phyloP scores from a whole-genome alignment of 37 sponge, comb jelly and placozoan species.

The Crambe crambe region DNA sequence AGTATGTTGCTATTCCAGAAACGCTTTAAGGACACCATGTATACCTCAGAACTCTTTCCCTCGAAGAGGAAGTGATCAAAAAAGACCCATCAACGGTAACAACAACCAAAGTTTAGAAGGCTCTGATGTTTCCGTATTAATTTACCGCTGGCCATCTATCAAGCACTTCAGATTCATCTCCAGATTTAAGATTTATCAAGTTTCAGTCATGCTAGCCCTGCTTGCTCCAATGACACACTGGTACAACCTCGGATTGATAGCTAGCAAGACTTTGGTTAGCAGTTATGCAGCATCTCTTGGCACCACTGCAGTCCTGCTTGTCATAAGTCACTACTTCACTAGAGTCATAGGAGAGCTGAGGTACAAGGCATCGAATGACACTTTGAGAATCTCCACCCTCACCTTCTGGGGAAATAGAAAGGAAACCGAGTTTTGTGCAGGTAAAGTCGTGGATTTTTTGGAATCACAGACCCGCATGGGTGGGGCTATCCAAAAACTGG shows the following conservation, averaged over 20 bases:
- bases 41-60: no score
- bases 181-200: constrained; percentile 72
- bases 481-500: constrained; percentile 25
- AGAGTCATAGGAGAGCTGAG: constrained; percentile 63
- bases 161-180: constrained; percentile 61
- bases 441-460: constrained; percentile 33
- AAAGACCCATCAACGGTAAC: no score
- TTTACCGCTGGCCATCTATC: constrained; percentile 77
- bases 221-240: constrained; percentile 50
- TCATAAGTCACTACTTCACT: constrained; percentile 55
- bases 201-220: constrained; percentile 23
- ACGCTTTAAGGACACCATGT: no score
- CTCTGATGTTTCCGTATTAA: neutral
- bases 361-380: neutral
- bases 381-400: constrained; percentile 59
- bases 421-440: neutral
- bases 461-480: constrained; percentile 25
- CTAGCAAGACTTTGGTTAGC: constrained; percentile 14
- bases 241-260: constrained; percentile 33
- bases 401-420: constrained; percentile 67
- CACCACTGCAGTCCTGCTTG: constrained; percentile 36
- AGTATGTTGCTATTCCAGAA: no score
- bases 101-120: no score
- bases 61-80: no score
- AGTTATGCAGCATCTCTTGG: constrained; percentile 46